phyloP scores from a whole-genome alignment of 2,888 invertebrate genomes.

The Sussaba pulchella region DNA sequence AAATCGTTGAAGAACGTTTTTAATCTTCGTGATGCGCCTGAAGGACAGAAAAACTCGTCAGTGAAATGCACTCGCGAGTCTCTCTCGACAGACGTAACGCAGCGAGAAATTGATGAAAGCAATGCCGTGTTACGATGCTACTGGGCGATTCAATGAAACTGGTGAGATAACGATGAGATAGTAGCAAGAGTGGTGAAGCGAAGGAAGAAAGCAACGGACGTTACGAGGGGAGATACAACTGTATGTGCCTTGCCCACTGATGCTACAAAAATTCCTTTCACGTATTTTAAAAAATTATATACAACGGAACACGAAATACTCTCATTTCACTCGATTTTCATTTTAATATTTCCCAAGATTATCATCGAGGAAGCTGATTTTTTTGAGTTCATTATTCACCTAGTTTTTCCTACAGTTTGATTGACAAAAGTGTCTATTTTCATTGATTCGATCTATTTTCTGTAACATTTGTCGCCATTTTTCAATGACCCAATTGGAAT shows the following conservation, averaged over 20 bases:
- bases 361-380: neutral
- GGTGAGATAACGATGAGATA: constrained; percentile 60
- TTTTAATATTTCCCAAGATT: neutral
- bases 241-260: constrained; percentile 25
- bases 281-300: neutral
- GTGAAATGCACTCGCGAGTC: constrained; percentile 39
- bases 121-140: constrained; percentile 46
- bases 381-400: neutral
- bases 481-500: no score
- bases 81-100: constrained; percentile 46
- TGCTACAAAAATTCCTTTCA: constrained; percentile 10
- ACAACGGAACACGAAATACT: neutral
- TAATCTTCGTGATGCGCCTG: constrained; percentile 24
- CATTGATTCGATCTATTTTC: no score
- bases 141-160: constrained; percentile 60
- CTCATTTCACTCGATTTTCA: constrained; percentile 11
- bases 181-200: constrained; percentile 28
- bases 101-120: constrained; percentile 62
- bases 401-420: no score
- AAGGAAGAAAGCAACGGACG: constrained; percentile 38
- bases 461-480: no score
- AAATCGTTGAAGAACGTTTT: constrained; percentile 53
- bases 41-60: constrained; percentile 38
- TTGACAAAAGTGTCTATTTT: no score
- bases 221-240: constrained; percentile 64